Evolutionary conservation across 2,888 invertebrate genomes (phyloP).

Genomic region (Herminia tarsipennalis): DNA sequence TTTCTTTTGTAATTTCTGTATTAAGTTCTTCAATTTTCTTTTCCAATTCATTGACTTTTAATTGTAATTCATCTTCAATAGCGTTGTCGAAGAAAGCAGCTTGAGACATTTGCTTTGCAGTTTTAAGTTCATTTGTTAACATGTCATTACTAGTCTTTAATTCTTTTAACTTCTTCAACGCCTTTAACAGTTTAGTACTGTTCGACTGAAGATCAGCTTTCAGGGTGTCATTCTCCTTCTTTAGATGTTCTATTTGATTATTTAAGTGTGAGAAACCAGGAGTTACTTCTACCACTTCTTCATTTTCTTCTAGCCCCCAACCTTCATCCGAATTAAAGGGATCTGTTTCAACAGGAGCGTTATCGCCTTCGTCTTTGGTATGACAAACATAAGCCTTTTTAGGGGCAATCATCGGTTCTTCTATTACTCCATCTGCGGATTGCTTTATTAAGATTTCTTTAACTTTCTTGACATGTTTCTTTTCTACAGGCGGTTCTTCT

Average conservation of each 20-base stretch:
- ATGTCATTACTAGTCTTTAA: conserved; percentile 89
- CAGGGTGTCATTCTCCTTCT: conserved; percentile 84
- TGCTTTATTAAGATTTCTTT: conserved; percentile 52
- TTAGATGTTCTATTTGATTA: conserved; percentile 85
- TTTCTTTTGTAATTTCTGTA: conserved; percentile 86
- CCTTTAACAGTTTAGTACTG: conserved; percentile 90
- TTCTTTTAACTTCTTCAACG: conserved; percentile 94
- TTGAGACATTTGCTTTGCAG: conserved; percentile 79
- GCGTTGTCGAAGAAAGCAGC: conserved; percentile 90
- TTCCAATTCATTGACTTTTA: conserved; percentile 88
- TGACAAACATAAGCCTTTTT: conserved; percentile 85
- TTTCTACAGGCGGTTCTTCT: conserved; percentile 38
- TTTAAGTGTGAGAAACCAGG: conserved; percentile 84
- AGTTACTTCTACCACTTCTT: conserved; percentile 61
- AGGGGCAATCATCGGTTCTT: conserved; percentile 75
- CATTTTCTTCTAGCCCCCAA: conserved; percentile 71
- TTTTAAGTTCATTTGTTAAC: conserved; percentile 82
- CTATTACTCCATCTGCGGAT: conserved; percentile 38
- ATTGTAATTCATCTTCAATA: conserved; percentile 92
- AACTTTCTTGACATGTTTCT: conserved; percentile 49
- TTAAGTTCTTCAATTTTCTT: conserved; percentile 86
- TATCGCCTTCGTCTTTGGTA: conserved; percentile 53
- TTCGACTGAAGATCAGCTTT: conserved; percentile 87
- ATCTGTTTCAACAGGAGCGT: conserved; percentile 51
- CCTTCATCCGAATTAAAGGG: conserved; percentile 79